Percentiles rank a stretch among this genome's conserved stretches.
Conservation (phyloP, 2,888 invertebrate species). For the Brachyptera putata region DNA sequence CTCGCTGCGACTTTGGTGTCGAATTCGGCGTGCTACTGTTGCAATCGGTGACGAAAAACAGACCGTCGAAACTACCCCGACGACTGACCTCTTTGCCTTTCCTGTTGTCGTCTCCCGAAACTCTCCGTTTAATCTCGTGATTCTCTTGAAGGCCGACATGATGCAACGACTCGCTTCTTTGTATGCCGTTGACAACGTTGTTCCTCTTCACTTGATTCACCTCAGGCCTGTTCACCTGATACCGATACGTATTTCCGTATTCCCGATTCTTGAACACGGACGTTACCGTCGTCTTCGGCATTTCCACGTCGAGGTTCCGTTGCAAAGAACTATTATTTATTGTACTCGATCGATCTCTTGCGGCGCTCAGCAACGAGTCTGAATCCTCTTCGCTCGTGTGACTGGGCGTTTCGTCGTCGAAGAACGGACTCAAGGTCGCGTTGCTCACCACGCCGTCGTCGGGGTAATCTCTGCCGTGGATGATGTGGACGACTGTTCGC, state of each 20-base stretch:
- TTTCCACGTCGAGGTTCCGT: not conserved
- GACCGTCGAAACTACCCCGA: constrained; percentile 45
- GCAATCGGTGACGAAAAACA: constrained; percentile 42
- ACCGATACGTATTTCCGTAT: constrained; percentile 28
- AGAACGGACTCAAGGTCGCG: constrained; percentile 30
- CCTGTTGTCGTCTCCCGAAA: no score
- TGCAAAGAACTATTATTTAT: not conserved
- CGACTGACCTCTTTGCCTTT: constrained; percentile 35
- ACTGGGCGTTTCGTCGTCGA: constrained; percentile 19
- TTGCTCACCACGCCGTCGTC: constrained; percentile 36
- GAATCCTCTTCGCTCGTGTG: constrained; percentile 48
- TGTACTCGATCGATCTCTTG: constrained; percentile 40
- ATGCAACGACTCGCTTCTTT: constrained; percentile 35
- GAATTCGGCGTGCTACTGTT: constrained; percentile 24
- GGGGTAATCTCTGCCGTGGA: constrained; percentile 56
- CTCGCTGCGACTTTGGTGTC: constrained; percentile 32
- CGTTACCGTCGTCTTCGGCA: constrained; percentile 30
- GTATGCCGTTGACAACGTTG: constrained; percentile 31
- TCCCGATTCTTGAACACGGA: constrained; percentile 32
- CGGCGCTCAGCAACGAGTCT: constrained; percentile 65
- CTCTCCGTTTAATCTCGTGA: not conserved
- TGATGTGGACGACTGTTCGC: constrained; percentile 64
- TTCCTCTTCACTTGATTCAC: constrained; percentile 15
- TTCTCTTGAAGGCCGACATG: constrained; percentile 37
- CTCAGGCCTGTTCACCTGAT: constrained; percentile 27